These are phyloP conservation scores for Leptoteleia sp. DNA, from an alignment of 1,140 invertebrate species.

Conservation along the genomic window DNA sequence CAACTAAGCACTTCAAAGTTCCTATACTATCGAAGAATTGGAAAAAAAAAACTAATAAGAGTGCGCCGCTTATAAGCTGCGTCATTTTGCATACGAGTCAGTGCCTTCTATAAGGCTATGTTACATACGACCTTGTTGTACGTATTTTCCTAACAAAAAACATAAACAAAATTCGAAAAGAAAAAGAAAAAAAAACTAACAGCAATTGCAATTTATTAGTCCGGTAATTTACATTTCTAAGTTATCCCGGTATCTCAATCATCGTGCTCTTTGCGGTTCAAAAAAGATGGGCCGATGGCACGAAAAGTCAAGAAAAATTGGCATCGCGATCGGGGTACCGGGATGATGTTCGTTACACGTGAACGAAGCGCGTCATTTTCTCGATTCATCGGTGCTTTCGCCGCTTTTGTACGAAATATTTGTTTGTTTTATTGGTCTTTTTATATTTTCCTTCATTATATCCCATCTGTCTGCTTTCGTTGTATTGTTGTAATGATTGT, in stretches of 20 bases:
- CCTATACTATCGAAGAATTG: too few species aligned
- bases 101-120: not conserved
- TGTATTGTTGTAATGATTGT: constrained; percentile 38
- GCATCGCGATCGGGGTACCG: constrained; percentile 13
- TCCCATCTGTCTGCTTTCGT: constrained; percentile 46
- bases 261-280: constrained; percentile 14
- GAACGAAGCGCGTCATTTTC: constrained; percentile 40
- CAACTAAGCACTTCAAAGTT: constrained; percentile 6
- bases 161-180: constrained; percentile 24
- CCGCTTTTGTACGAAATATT: constrained; percentile 41
- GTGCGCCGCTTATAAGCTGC: too few species aligned
- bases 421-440: constrained; percentile 5
- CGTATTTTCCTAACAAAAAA: constrained; percentile 24
- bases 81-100: not conserved
- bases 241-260: constrained; percentile 19
- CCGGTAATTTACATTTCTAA: constrained; percentile 24
- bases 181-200: constrained; percentile 51
- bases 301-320: constrained; percentile 38
- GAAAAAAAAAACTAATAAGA: too few species aligned
- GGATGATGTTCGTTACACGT: constrained; percentile 9
- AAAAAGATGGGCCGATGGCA: constrained; percentile 56
- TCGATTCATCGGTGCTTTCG: constrained; percentile 33
- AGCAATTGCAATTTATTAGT: constrained; percentile 51
- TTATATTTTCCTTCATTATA: constrained; percentile 9
- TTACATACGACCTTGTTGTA: constrained; percentile 17